Evolutionary conservation across 1,140 invertebrate species (phyloP), one percentile per base, ranked within the genome.

Genomic region (Trichonephila clavata): DNA sequence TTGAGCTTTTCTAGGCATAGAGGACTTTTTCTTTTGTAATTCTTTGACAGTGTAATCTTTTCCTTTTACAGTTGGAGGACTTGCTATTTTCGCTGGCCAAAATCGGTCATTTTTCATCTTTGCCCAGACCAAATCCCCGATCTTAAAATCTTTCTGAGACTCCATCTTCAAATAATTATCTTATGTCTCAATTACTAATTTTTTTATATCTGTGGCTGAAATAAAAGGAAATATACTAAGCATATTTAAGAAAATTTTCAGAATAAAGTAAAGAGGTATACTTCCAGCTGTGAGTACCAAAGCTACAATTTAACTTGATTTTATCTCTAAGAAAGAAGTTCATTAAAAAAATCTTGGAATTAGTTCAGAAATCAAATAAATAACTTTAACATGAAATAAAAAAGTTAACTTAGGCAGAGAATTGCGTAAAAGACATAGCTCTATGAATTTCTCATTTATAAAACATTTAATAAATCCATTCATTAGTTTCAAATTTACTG

Each of bases 81-180:
- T 65, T 2, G 95, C 95, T 32, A 95, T 94, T 81, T 71, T 95
- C 27, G 95, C 95, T 32, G 95, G 95, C 95, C 95, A 96, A 20
- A 94, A 94, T 43, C 94, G 94, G 88, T 94, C 95, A 13, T 95
- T 95, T 94, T 96, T 96, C 95, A 95, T 95, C 94, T 95, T 95
- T 32, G 95, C 95, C 95, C 95, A 65, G n/a, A 65, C 63, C 24
- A 65, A 24, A 65, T 65, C 63, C 1, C 63, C 63, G 7, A 24
- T 65, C 2, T 65, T 20, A 65, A 65, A 65, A 65, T 65, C 21
- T 8, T 21, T 65, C 24, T 24, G 20, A n/a, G 63, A 18, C 21
- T 21, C 63, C 63, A 65, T 65, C 63, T 65, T 65, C 7, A 0
- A n/a, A 8, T 65, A 65, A 21, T 8, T 10, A n/a, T n/a, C 6